phyloP scores from a whole-genome alignment of 2,888 invertebrate species.

The Tanytarsus gracilentus region DNA sequence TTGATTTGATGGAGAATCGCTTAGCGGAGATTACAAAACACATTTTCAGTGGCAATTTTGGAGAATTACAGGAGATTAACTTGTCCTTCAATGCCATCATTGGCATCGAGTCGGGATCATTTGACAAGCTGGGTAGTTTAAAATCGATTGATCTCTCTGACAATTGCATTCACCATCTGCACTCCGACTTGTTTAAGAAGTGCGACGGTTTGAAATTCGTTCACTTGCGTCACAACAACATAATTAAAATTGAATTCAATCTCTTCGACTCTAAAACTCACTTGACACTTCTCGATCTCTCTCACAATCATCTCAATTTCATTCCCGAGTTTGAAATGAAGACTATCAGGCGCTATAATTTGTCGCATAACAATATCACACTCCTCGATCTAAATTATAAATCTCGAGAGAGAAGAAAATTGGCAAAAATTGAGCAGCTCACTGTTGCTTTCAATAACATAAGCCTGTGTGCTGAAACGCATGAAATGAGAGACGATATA shows the following conservation, averaged over 20 bases:
- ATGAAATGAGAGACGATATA: conserved; percentile 10
- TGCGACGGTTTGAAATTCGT: neutral
- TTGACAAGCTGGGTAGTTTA: conserved; percentile 1
- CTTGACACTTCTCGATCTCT: conserved; percentile 1
- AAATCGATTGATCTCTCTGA: conserved; percentile 13
- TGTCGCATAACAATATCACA: conserved; percentile 9
- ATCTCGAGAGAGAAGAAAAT: conserved; percentile 12
- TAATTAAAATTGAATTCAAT: conserved; percentile 4
- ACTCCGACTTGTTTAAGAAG: conserved; percentile 19
- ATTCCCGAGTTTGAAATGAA: conserved; percentile 5
- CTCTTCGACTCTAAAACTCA: neutral
- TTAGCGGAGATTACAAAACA: conserved; percentile 20
- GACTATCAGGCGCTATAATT: neutral
- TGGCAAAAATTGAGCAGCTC: neutral
- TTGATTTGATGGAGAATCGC: conserved; percentile 18
- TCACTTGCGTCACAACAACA: neutral
- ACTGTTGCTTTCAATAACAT: conserved; percentile 4
- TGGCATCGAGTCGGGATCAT: conserved; percentile 15
- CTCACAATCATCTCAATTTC: conserved; percentile 3
- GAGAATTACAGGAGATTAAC: conserved; percentile 17
- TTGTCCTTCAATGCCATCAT: conserved; percentile 2
- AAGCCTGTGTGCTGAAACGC: neutral
- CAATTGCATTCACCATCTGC: conserved; percentile 15
- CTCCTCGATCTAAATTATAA: conserved; percentile 5
- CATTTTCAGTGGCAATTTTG: conserved; percentile 17